phyloP scores from a whole-genome alignment of 1,140 invertebrate genomes.

The Mycetomoellerius zeteki region DNA sequence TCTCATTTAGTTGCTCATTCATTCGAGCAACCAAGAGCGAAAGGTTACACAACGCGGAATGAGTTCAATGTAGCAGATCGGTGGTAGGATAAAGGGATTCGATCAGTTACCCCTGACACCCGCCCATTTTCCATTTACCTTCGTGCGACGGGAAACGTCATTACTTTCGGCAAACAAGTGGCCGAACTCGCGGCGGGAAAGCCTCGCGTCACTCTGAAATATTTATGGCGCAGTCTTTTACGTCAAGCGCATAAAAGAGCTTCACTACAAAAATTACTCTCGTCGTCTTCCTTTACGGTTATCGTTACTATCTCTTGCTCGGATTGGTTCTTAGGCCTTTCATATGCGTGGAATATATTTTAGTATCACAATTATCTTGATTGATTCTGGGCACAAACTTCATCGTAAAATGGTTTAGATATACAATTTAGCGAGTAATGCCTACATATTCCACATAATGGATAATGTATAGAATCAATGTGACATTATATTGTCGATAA shows the following conservation, averaged over 20 bases:
- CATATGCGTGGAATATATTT: neutral
- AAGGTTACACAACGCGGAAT: conserved; percentile 59
- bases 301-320: conserved; percentile 20
- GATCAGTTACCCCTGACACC: conserved; percentile 57
- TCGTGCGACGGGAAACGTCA: conserved; percentile 42
- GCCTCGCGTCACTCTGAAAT: conserved; percentile 4
- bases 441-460: neutral
- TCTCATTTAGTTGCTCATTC: conserved; percentile 74
- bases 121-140: conserved; percentile 64
- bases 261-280: conserved; percentile 52
- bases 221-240: conserved; percentile 37
- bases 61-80: conserved; percentile 63
- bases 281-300: conserved; percentile 29
- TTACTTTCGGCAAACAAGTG: conserved; percentile 64
- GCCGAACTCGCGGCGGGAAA: conserved; percentile 31
- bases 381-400: conserved; percentile 29
- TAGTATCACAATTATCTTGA: conserved; percentile 24
- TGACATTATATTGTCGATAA: neutral
- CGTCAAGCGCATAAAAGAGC: conserved; percentile 39
- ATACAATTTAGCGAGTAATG: neutral
- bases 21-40: conserved; percentile 67
- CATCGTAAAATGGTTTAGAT: conserved; percentile 10
- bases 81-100: conserved; percentile 64
- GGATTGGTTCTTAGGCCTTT: conserved; percentile 8
- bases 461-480: neutral